phyloP scores from a whole-genome alignment of 2,113 vertebrate genomes.

The Nannobrachium achirus region DNA sequence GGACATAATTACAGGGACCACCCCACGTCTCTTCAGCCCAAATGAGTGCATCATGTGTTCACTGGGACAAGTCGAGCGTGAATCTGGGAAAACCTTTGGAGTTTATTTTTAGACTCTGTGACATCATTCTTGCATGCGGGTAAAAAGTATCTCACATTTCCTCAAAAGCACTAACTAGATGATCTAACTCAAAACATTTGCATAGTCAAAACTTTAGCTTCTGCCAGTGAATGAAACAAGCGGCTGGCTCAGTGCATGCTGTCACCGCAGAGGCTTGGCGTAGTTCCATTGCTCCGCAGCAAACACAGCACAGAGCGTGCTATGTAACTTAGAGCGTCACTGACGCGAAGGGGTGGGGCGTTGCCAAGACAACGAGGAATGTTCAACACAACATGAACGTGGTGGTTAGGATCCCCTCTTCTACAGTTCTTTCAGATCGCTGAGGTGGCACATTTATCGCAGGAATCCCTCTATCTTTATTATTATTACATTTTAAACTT shows the following conservation, averaged over 20 bases:
- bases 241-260: too few relatives aligned
- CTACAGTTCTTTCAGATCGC: conserved; percentile 33
- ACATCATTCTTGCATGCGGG: conserved; percentile 23
- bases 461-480: conserved; percentile 10
- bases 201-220: too few relatives aligned
- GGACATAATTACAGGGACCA: conserved; percentile 15
- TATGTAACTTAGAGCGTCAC: conserved; percentile 65
- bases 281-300: not conserved
- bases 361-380: conserved; percentile 74
- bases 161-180: too few relatives aligned
- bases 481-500: not conserved
- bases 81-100: conserved; percentile 7
- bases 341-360: conserved; percentile 74
- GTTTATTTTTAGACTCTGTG: conserved; percentile 55
- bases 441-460: conserved; percentile 31
- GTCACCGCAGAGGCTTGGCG: not conserved
- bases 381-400: conserved; percentile 76
- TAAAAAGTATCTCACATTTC: too few relatives aligned
- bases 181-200: too few relatives aligned
- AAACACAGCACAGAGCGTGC: conserved; percentile 29
- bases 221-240: too few relatives aligned
- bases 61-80: conserved; percentile 37
- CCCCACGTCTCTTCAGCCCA: conserved; percentile 11
- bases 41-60: conserved; percentile 28
- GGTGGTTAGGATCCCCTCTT: conserved; percentile 10